These are phyloP conservation scores for Mungos mungo DNA, from an alignment of 2,113 vertebrate genomes.

Conservation along the genomic window DNA sequence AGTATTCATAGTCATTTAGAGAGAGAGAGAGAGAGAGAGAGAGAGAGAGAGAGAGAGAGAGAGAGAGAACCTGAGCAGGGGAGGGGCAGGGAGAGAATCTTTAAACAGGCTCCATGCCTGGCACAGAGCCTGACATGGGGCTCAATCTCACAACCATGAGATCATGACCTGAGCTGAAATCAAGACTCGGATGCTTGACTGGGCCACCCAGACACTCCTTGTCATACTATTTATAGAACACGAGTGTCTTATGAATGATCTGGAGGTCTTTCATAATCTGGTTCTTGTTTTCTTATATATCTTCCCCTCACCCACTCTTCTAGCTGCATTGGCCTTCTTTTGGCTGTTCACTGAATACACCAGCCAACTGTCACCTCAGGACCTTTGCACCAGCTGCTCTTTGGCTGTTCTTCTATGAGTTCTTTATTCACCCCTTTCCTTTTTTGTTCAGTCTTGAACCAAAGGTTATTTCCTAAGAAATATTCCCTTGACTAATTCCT, in stretches of 20 bases:
- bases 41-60: too few relatives aligned
- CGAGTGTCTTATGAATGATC: background rate
- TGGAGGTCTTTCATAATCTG: background rate
- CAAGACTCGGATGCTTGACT: too few relatives aligned
- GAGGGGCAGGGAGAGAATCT: too few relatives aligned
- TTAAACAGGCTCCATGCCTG: too few relatives aligned
- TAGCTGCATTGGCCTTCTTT: background rate
- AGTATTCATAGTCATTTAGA: background rate
- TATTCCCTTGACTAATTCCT: background rate
- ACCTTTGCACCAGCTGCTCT: background rate
- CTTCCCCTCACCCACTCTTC: background rate
- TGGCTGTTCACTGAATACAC: background rate
- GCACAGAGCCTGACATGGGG: too few relatives aligned
- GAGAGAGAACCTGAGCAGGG: too few relatives aligned
- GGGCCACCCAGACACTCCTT: too few relatives aligned
- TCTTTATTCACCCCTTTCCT: background rate
- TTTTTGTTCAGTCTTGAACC: background rate
- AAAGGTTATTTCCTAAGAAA: conserved; percentile 14
- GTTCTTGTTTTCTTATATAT: background rate
- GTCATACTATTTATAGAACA: background rate
- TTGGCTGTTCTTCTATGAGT: background rate
- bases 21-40: too few relatives aligned
- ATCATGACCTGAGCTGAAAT: too few relatives aligned
- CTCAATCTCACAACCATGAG: too few relatives aligned
- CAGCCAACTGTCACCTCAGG: background rate